Percentiles rank a stretch among this genome's conserved stretches.
Evolutionary conservation across 2,888 invertebrate species (phyloP).

Genomic region (Synanthedon vespiformis): DNA sequence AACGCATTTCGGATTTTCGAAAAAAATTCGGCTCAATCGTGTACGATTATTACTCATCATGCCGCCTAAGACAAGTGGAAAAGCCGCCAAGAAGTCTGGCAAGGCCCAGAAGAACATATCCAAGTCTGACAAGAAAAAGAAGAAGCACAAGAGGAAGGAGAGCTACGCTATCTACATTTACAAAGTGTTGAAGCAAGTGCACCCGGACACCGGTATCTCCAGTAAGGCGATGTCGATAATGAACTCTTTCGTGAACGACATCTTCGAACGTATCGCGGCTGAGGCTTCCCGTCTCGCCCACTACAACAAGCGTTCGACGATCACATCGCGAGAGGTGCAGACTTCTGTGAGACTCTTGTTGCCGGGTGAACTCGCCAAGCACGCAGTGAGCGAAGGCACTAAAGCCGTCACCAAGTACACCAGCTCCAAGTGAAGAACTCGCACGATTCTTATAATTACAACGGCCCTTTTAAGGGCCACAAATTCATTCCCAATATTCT

Average conservation of each 20-base stretch:
- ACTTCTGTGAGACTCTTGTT: slow-evolving; percentile 75
- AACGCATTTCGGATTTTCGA: neutral
- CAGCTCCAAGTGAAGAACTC: slow-evolving; percentile 32
- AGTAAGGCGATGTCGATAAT: slow-evolving; percentile 76
- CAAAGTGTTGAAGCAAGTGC: slow-evolving; percentile 76
- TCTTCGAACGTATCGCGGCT: slow-evolving; percentile 77
- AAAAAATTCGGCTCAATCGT: neutral
- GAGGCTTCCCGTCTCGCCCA: slow-evolving; percentile 74
- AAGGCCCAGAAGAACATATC: slow-evolving; percentile 71
- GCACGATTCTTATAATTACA: slow-evolving; percentile 1
- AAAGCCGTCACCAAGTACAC: slow-evolving; percentile 75
- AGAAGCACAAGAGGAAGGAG: slow-evolving; percentile 68
- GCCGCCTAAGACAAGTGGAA: slow-evolving; percentile 41
- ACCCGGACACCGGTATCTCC: slow-evolving; percentile 65
- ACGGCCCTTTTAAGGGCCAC: slow-evolving; percentile 16
- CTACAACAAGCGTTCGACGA: slow-evolving; percentile 75
- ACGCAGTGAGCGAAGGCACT: slow-evolving; percentile 76
- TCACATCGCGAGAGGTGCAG: slow-evolving; percentile 77
- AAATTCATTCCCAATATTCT: slow-evolving; percentile 1
- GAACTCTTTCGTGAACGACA: slow-evolving; percentile 80
- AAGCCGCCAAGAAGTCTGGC: slow-evolving; percentile 62
- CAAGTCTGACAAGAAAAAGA: slow-evolving; percentile 70
- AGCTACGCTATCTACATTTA: slow-evolving; percentile 72
- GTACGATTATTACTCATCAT: slow-evolving; percentile 9
- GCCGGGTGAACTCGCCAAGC: slow-evolving; percentile 78